Evolutionary conservation across 1,140 invertebrate species (phyloP), one percentile per base, ranked within the genome.

Genomic region (Ectropis grisescens): DNA sequence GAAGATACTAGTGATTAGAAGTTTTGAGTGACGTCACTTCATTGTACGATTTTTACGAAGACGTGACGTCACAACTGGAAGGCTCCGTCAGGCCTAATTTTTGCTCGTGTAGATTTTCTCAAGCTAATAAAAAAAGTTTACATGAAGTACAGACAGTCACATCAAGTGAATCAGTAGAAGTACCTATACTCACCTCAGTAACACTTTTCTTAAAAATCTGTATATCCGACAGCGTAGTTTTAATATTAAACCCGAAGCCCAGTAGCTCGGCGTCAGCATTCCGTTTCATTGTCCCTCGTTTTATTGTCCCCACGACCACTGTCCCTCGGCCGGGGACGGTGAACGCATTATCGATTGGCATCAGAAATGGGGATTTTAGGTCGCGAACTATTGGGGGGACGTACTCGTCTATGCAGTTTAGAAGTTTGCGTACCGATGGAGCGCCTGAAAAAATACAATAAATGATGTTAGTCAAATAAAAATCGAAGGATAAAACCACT

Each of bases 261-360:
- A 96, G 52, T 2, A 98, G 61, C 47, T 94, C 88, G 7, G 88
- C 87, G 30, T 89, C 85, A 36, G 82, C 85, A 52, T 92, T 91
- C 64, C 89, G 93, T 26, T 86, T 85, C 33, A 94, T 84, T 1
- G 80, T 83, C 1, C 91, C 90, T 27, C 87, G 79, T 58, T 90
- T 90, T 4, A 97, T 80, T 4, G 93, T 95, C 6, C 95, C 95
- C 29, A 95, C 87, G 0, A 93, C 90, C 1, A 98, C 94, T 6
- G 93, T 94, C 0, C 80, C 94, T 56, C 95, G 83, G 0, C 94
- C 93, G 15, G 92, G 87, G 8, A 96, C 88, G 8, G 87, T 87
- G 48, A 95, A 90, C 0, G 85, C 85, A 69, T 93, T 94, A 58
- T 95, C 93, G 54, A 96, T 90, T 2, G 94, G 93, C 58, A 96